Evolutionary conservation across 2,113 vertebrate genomes (phyloP).

Genomic region (Edolisoma coerulescens): DNA sequence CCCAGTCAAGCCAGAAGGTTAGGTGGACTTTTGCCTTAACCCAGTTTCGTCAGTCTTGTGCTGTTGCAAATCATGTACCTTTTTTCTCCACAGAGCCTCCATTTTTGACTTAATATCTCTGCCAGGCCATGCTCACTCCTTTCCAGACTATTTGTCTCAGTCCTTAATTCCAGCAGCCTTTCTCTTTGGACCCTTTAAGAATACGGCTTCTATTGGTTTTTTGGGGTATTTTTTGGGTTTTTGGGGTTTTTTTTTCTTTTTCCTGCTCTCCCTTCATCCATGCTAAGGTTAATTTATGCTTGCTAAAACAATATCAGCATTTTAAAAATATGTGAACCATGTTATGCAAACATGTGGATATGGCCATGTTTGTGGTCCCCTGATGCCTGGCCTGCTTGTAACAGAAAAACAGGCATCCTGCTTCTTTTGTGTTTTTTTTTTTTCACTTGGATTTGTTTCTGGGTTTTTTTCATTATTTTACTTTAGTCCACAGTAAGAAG

Average conservation of each 20-base stretch:
- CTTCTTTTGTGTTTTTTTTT: background rate
- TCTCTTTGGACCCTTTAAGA: background rate
- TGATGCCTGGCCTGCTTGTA: background rate
- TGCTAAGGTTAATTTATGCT: background rate
- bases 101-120: background rate
- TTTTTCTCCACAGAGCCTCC: background rate
- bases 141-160: background rate
- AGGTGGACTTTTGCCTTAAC: background rate
- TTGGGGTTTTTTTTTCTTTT: background rate
- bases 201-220: background rate
- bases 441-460: rapidly evolving
- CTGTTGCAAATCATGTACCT: background rate
- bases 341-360: background rate
- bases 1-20: background rate
- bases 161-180: background rate
- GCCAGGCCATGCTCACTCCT: background rate
- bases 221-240: background rate
- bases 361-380: background rate
- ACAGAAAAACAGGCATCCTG: background rate
- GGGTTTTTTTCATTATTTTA: background rate
- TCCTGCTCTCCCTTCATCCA: background rate
- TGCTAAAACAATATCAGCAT: background rate
- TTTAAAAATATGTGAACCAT: background rate
- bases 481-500: background rate
- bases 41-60: background rate